A percentile compares a stretch with the other conserved stretches of the same genome.
Evolutionary conservation across 2,888 invertebrate species (phyloP).

Genomic region (Ypsolopha scabrella): DNA sequence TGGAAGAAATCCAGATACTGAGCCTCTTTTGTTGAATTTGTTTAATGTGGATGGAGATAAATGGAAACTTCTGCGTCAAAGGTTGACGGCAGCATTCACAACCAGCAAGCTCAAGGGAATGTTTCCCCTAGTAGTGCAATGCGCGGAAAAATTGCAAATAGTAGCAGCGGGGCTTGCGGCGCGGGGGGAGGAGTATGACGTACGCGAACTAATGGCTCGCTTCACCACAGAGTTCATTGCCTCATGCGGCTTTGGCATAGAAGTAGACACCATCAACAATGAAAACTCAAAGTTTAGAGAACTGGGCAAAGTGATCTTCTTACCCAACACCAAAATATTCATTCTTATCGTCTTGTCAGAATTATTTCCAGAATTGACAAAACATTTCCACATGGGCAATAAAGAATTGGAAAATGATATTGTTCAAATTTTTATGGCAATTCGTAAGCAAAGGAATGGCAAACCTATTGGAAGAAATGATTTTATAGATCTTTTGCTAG

Average conservation of each 20-base stretch:
- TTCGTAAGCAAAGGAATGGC: no score
- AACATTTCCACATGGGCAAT: slow-evolving; percentile 1
- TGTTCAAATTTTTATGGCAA: slow-evolving; percentile 1
- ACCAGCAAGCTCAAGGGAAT: slow-evolving; percentile 5
- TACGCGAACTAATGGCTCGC: slow-evolving; percentile 8
- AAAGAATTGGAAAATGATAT: slow-evolving; percentile 10
- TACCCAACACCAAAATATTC: background rate
- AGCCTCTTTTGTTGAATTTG: slow-evolving; percentile 5
- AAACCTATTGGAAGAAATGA: no score
- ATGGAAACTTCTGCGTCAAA: slow-evolving; percentile 7
- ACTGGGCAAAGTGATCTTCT: slow-evolving; percentile 4
- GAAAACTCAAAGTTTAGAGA: slow-evolving; percentile 7
- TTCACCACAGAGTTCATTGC: slow-evolving; percentile 10
- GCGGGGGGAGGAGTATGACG: slow-evolving; percentile 2
- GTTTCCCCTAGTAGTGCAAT: slow-evolving; percentile 7
- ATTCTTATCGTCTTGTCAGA: background rate
- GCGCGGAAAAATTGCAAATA: slow-evolving; percentile 5
- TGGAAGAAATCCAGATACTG: background rate
- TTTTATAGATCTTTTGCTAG: no score
- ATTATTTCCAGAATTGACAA: slow-evolving; percentile 4
- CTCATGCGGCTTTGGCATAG: slow-evolving; percentile 9
- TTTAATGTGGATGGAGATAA: slow-evolving; percentile 6
- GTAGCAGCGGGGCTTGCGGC: background rate
- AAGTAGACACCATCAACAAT: slow-evolving; percentile 8
- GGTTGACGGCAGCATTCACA: slow-evolving; percentile 7